Base-by-base conservation (phyloP, 2,113 vertebrate genomes). In the Muscicapa adusta region DNA sequence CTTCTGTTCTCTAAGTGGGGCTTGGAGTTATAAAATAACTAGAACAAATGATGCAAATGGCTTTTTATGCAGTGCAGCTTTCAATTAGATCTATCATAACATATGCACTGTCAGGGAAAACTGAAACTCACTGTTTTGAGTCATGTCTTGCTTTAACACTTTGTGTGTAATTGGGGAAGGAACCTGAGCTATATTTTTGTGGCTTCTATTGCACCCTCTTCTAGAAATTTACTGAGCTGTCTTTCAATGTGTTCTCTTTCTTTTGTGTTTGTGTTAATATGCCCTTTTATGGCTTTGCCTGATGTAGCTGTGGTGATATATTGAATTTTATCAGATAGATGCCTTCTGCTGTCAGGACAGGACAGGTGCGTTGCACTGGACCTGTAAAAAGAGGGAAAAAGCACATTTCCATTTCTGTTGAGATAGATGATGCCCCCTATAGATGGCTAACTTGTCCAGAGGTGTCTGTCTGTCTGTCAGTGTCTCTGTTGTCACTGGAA, bases 161-260 rank as follows among this genome's bases (percentile, higher is more conserved):
- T 43, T 10, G 6, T 81, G 6, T 38, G 8, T 77, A 33, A 33
- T 25, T 47, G 45, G 10, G 38, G 33, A 63, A 80, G 23, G 25
- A 76, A 34, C 6, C 26, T 28, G 23, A 65, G 34, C 25, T 76
- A 4, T 14, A 4, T 19, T 77, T 88, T 36, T 86, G 47, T 85
- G 20, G 12, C 38, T 84, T 4, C 5, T 63, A 8, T 54, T 88
- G 29, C 5, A 17, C 0, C 0, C 6, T 68, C 1, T 56, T 87
- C 17, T 85, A 28, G 26, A 22, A 78, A 25, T 70, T 91, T 50
- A 24, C 17, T 53, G 50, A 45, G 11, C 7, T 65, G 10, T 62
- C 7, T 76, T 91, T 31, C 3, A 14, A 9, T 68, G 38, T 40
- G 2, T 34, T 57, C 68, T 60, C 12, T 48, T 88, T 47, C 3